phyloP scores from a whole-genome alignment of 2,113 vertebrate genomes.

The Ceratotherium simum region DNA sequence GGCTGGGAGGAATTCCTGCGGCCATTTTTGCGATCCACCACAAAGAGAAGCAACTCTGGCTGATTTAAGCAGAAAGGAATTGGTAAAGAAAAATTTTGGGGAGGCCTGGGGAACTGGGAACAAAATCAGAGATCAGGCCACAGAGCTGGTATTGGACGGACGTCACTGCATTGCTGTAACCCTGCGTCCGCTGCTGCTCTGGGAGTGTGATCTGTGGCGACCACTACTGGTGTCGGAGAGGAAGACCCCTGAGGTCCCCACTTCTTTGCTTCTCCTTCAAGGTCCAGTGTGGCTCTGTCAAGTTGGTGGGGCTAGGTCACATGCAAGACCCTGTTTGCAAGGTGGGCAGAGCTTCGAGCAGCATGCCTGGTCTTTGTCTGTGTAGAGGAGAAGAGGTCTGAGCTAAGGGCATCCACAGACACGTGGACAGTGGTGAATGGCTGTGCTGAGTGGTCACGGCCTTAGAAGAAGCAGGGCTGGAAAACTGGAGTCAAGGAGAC shows the following conservation, averaged over 20 bases:
- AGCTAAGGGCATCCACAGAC: neutral
- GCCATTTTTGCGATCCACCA: too few species aligned
- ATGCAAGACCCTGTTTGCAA: neutral
- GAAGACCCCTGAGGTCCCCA: neutral
- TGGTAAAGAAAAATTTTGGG: neutral
- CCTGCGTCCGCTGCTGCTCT: neutral
- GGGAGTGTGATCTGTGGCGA: neutral
- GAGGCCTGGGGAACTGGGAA: neutral
- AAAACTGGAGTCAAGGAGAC: neutral
- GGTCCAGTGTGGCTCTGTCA: neutral
- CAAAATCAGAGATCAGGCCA: neutral
- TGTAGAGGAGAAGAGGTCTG: neutral
- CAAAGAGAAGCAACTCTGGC: neutral
- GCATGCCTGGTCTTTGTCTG: neutral
- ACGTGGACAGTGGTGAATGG: too few species aligned
- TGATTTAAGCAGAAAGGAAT: neutral
- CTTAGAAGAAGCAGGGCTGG: neutral
- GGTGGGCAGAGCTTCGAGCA: neutral
- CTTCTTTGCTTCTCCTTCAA: neutral
- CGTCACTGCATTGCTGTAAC: accelerated
- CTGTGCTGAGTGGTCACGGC: neutral
- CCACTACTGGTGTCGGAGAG: too few species aligned
- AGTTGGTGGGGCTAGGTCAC: neutral
- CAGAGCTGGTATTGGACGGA: too few species aligned
- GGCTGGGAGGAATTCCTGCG: neutral